A percentile compares a stretch with the other conserved stretches of the same genome.
Conservation (phyloP, 2,113 vertebrate genomes). For the Rhegmatorhina hoffmannsi region DNA sequence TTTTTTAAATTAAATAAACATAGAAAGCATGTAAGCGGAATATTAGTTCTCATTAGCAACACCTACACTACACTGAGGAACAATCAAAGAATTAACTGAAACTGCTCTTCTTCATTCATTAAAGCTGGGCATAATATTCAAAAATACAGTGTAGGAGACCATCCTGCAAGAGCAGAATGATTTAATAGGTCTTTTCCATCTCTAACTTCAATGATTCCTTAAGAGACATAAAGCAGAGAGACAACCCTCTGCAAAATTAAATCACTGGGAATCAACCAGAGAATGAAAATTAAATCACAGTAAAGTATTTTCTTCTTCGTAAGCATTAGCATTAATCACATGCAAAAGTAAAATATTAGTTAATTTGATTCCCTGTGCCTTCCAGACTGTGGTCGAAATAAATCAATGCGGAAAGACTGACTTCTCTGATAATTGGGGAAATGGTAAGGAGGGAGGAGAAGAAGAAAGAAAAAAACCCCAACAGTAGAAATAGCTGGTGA, state of each 20-base stretch:
- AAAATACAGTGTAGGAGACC: not conserved
- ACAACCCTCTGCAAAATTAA: conserved; percentile 64
- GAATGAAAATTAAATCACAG: conserved; percentile 69
- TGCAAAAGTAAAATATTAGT: conserved; percentile 71
- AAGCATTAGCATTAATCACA: conserved; percentile 68
- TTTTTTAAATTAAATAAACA: not conserved
- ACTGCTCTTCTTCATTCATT: not conserved
- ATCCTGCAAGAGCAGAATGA: not conserved
- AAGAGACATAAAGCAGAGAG: conserved; percentile 66
- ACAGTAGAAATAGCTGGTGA: not conserved
- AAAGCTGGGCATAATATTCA: not conserved
- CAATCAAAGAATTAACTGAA: not conserved
- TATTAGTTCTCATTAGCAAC: not conserved
- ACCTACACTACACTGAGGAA: not conserved
- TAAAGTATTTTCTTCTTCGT: conserved; percentile 64
- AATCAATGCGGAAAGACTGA: conserved; percentile 57
- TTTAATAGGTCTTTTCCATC: conserved; percentile 37
- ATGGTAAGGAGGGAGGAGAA: not conserved
- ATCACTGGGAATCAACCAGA: conserved; percentile 61
- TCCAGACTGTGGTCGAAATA: conserved; percentile 55
- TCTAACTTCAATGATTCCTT: conserved; percentile 1
- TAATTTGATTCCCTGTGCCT: conserved; percentile 70
- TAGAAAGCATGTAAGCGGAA: not conserved
- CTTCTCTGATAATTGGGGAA: conserved; percentile 48
- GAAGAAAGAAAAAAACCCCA: not conserved